Evolutionary conservation across 1,140 invertebrate genomes (phyloP), one percentile per base, ranked within the genome.

Genomic region (Mercenaria mercenaria): DNA sequence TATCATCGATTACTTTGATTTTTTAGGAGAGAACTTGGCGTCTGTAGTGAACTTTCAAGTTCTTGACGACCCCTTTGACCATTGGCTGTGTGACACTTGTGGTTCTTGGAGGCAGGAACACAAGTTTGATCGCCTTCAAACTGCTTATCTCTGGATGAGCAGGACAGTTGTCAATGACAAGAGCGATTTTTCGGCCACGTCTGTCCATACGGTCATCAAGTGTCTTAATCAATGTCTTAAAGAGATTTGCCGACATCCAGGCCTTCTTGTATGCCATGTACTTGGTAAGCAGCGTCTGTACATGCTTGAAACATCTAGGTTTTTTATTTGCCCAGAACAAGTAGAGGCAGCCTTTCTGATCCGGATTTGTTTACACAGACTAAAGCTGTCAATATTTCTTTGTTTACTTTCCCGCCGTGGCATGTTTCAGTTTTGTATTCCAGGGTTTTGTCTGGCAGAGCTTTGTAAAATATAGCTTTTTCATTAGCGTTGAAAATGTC

Each of bases 311-410:
- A 23, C 67, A 86, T 86, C 83, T 50, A 43, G 83, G 83, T 41
- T 74, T 72, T 39, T 52, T 67, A 67, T 74, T 86, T 86, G 6
- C 83, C 41, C 4, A 86, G 26, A 29, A 86, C 47, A 34, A 87
- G 56, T 2, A 87, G 74, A 52, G 43, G n/a, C 26, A 61, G 26
- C 18, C 50, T 84, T 34, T 84, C 41, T 29, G 82, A 72, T 20
- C 82, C 82, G 32, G 23, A 26, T 41, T 72, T 69, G 39, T 84
- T 84, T n/a, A 39, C 82, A 76, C 91, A 93, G 32, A 96, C 88
- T 61, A 96, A 88, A 67, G 96, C 90, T 56, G 96, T 96, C 20
- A 96, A 85, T 64, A 96, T 90, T 83, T 96, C 94, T 95, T 96
- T 96, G n/a, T 91, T 95, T 29, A 94, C 80, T 91, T 97, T 96